A percentile compares a stretch with the other conserved stretches of the same genome.
phyloP scores from a whole-genome alignment of 2,888 invertebrate species.

The Melanotus villosus region DNA sequence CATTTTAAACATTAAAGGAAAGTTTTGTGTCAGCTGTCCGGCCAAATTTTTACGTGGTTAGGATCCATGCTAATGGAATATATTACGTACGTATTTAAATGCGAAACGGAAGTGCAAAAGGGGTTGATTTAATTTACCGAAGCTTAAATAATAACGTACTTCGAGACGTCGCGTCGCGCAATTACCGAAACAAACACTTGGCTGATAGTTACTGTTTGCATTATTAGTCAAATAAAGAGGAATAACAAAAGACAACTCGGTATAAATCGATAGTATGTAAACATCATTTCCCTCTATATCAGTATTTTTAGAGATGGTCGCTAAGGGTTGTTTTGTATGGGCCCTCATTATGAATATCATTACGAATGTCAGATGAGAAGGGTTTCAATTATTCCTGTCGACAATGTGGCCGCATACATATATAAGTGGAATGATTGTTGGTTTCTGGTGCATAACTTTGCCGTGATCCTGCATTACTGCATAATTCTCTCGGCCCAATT shows the following conservation, averaged over 20 bases:
- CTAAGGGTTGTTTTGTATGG: background rate
- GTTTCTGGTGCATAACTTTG: too few relatives aligned
- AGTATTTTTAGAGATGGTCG: slow-evolving; percentile 16
- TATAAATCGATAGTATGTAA: slow-evolving; percentile 18
- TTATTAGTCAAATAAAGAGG: background rate
- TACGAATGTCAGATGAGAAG: slow-evolving; percentile 18
- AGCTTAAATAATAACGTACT: too few relatives aligned
- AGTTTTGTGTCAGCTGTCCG: too few relatives aligned
- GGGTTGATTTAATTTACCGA: too few relatives aligned
- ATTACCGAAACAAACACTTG: slow-evolving; percentile 11
- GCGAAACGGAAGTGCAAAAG: background rate
- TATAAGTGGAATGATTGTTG: background rate
- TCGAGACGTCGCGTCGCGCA: background rate
- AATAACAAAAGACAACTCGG: background rate
- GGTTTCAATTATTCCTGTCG: slow-evolving; percentile 16
- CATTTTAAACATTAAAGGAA: too few relatives aligned
- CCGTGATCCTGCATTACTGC: too few relatives aligned
- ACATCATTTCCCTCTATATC: background rate
- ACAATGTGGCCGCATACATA: background rate
- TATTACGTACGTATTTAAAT: too few relatives aligned
- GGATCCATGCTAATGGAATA: too few relatives aligned
- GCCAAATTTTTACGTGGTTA: too few relatives aligned
- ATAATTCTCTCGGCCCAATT: too few relatives aligned
- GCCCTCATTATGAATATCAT: slow-evolving; percentile 18
- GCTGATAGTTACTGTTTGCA: background rate